Base-by-base conservation (phyloP, 2,888 invertebrate genomes). In the Neocrepidodera transversa region DNA sequence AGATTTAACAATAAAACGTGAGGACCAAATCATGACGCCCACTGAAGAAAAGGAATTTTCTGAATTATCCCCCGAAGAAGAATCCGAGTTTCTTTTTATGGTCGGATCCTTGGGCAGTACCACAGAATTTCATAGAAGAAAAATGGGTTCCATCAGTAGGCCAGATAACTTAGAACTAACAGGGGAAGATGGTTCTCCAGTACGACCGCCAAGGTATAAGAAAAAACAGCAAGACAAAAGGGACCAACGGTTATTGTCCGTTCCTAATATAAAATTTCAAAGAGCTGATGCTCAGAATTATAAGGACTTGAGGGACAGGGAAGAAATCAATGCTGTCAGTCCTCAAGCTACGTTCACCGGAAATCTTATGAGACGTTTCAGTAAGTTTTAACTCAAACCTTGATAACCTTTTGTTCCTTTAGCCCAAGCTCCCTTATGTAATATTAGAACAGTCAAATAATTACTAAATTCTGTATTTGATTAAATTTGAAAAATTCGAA, bases 281-380 rank as follows among this genome's bases (percentile, higher is more conserved):
- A 80, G 81, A 84, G 85, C 81, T 72, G 85, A 86, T 66, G 80
- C 80, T 68, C 75, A 74, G 66, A 78, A 77, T 62, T 74, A 81
- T 70, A 81, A 80, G 73, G 87, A 84, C 75, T 80, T 84, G 71
- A 82, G 88, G 77, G 82, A 82, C 72, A 81, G 80, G 74, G 83
- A 81, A 67, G 80, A 80, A 69, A 69, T 65, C 8, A 54, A 66
- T 11, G 66, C 69, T 13, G 70, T 68, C 42, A 73, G 71, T 69
- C 74, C 72, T 71, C 75, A 82, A 69, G 80, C 82, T 64, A 65
- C 56, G 38, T 87, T 90, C 82, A 87, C 89, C 71, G 88, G 89
- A 77, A 88, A 84, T 83, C 83, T 92, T 72, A 89, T 90, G 84
- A 86, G 92, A 79, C 88, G 91, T 84, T 91, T 92, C 87, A 91